Base-by-base conservation (phyloP, 1,140 invertebrate genomes). In the Sminthurinus signatus region DNA sequence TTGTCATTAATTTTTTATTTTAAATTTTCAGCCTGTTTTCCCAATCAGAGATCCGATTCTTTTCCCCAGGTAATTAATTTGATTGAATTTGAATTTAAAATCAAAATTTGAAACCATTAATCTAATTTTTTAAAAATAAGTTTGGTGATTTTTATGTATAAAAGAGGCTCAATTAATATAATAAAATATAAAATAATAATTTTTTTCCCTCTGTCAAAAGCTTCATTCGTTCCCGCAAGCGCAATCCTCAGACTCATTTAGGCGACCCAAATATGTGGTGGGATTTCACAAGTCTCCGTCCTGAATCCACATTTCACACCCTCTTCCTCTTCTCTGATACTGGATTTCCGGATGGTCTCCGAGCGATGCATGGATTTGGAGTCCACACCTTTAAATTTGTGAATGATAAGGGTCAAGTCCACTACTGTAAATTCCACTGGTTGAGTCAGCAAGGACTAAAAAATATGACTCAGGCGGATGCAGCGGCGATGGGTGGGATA, bases 91-190 rank as follows among this genome's bases (percentile, higher is more conserved):
- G 2, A 17, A 2, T 25, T 15, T 31, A 67, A 66, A 74, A 17
- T 52, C 25, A 10, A 25, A 84, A 89, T 74, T 97, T 97, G 93
- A 90, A 97, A 75, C 91, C 93, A 23, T 97, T 92, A 76, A 80
- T 80, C 14, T 78, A 76, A 32, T 80, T 83, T 73, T 82, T 81
- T 4, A 83, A 80, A 70, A 81, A 81, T 65, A 65, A 83, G 63
- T 79, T 82, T 48, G 83, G 83, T 72, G 72, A 36, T 36, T 5
- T 36, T 70, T 5, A 65, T 80, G 2, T 75, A 75, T 25, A 31
- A 70, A 55, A 50, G 75, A 31, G 70, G 79, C 2, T 82, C 78
- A 70, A 78, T 77, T 69, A 82, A 83, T 73, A 36, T 8, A 36
- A 36, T 36, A 36, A 36, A 36, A 8, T 36, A 5, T 8, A 36